Evolutionary conservation across 2,888 invertebrate genomes (phyloP), one percentile per base, ranked within the genome.

Genomic region (Meloe dianella): DNA sequence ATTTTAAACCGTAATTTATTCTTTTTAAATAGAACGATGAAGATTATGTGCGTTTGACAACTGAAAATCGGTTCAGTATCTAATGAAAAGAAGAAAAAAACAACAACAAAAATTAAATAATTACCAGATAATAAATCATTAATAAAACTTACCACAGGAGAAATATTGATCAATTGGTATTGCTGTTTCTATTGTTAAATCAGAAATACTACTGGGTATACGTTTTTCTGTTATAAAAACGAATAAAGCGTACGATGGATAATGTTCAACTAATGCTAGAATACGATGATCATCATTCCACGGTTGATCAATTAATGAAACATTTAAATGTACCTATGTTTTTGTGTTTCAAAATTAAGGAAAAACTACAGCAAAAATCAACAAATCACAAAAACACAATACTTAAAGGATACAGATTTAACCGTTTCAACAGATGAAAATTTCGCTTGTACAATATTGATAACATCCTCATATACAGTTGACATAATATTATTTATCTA

Each of bases 121-220:
- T n/a, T n/a, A n/a, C n/a, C n/a, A n/a, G n/a, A n/a, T n/a, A n/a
- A n/a, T 27, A 27, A 57, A 58, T 32, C 20, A 64, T 29, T 30
- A 20, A 32, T 38, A 12, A 60, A 60, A 30, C 82, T 77, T 78
- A 83, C 83, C 90, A 85, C 93, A 92, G 82, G 90, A 89, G 82
- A 95, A 94, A 77, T 89, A 89, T 76, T 89, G 89, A 84, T 94
- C 92, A 65, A 95, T 89, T 29, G 95, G 92, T 77, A 95, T 87
- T 61, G 92, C 90, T 82, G 90, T 90, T 84, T 94, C 94, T 77
- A 95, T 89, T 14, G 91, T 89, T 74, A 95, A 86, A 84, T 95
- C 94, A 61, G 90, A 90, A 79, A 91, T 90, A 64, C 89, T 89
- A 80, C 88, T 89, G 22, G 93, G 91, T 74, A 91, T 91, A 76